Evolutionary conservation across 92 coral and sea anemone genomes (phyloP).

Genomic region (Epizoanthus scotinus): DNA sequence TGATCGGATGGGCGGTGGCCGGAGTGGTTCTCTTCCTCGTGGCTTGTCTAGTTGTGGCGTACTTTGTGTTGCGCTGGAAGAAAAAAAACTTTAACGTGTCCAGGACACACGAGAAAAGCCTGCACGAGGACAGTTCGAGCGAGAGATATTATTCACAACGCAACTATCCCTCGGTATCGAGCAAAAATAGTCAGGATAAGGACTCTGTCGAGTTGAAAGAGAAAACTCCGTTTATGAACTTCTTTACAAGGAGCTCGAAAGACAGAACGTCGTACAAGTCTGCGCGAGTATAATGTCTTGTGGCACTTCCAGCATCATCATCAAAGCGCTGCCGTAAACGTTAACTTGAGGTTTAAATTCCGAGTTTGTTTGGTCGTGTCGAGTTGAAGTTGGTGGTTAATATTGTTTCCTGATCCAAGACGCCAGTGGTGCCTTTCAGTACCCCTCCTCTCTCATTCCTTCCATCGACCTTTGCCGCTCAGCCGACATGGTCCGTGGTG

Average conservation of each 20-base stretch:
- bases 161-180: conserved; percentile 38
- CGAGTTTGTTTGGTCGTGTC: neutral
- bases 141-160: conserved; percentile 35
- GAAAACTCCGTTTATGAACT: neutral
- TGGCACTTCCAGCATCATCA: too few relatives aligned
- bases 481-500: too few relatives aligned
- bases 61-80: conserved; percentile 34
- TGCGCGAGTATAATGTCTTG: neutral
- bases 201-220: conserved; percentile 27
- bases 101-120: conserved; percentile 49
- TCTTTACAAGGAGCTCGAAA: neutral
- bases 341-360: neutral
- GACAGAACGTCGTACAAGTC: conserved; percentile 16
- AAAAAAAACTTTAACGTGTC: conserved; percentile 63
- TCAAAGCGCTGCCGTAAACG: too few relatives aligned
- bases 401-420: neutral
- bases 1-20: neutral
- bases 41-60: conserved; percentile 47
- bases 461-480: too few relatives aligned
- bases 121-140: conserved; percentile 42
- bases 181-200: conserved; percentile 19
- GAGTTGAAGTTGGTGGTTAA: neutral
- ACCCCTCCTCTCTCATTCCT: neutral
- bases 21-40: conserved; percentile 51
- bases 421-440: neutral